A percentile compares a stretch with the other conserved stretches of the same genome.
phyloP scores from a whole-genome alignment of 1,140 invertebrate genomes.

The Drosophila simulans region DNA sequence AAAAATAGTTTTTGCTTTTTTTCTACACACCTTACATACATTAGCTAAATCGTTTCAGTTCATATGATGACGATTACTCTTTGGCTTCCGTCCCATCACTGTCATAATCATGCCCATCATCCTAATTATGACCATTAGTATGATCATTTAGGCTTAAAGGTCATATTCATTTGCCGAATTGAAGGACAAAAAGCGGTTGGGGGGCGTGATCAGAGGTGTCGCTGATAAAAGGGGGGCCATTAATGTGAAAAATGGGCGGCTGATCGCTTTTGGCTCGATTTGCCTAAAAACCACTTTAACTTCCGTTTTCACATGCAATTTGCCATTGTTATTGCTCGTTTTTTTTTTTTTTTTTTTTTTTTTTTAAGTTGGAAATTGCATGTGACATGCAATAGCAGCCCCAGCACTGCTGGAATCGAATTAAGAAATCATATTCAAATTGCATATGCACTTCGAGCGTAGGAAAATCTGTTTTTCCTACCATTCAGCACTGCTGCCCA shows the following conservation, averaged over 20 bases:
- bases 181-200: conserved; percentile 20
- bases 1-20: no score
- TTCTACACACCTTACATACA: no score
- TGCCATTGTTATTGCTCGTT: conserved; percentile 16
- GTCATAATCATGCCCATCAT: conserved; percentile 18
- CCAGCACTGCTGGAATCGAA: conserved; percentile 17
- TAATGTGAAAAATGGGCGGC: conserved; percentile 11
- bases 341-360: conserved; percentile 23
- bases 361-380: neutral
- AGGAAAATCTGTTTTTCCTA: conserved; percentile 27
- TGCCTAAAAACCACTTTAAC: conserved; percentile 43
- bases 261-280: conserved; percentile 25
- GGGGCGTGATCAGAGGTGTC: conserved; percentile 22
- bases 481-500: neutral
- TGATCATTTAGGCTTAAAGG: conserved; percentile 27
- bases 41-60: conserved; percentile 1
- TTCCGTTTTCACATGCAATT: conserved; percentile 48
- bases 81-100: conserved; percentile 2
- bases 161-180: conserved; percentile 21
- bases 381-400: conserved; percentile 33
- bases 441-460: conserved; percentile 31
- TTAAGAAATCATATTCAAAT: conserved; percentile 52
- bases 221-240: neutral
- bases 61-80: conserved; percentile 5
- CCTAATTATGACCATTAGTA: conserved; percentile 38